Conservation (phyloP, 2,113 vertebrate species). For the Aptenodytes forsteri region DNA sequence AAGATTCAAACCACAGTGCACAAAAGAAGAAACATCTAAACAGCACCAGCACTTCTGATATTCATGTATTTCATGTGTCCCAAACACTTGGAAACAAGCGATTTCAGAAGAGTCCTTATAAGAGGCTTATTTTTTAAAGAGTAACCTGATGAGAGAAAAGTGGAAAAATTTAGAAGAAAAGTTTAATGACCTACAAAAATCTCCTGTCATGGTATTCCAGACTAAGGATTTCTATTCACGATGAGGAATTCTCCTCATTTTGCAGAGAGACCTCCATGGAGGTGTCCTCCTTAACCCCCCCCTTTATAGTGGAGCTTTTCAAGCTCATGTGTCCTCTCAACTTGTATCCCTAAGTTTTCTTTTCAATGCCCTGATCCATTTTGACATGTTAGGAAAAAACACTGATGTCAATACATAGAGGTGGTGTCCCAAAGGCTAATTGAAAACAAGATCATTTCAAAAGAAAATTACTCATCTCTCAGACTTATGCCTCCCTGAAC, state of each 20-base stretch:
- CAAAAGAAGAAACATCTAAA: not conserved
- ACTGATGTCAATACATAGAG: not conserved
- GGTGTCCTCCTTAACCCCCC: accelerated
- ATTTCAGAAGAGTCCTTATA: not conserved
- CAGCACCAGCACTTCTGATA: not conserved
- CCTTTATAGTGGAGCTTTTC: not conserved
- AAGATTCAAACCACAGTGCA: not conserved
- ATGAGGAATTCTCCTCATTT: not conserved
- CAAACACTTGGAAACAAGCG: not conserved
- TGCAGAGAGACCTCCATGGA: not conserved
- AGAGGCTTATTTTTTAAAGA: not conserved
- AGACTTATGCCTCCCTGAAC: not conserved
- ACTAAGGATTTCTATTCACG: not conserved
- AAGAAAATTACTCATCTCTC: slow-evolving; percentile 25
- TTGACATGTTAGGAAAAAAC: not conserved
- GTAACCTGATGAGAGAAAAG: not conserved
- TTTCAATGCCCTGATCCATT: not conserved
- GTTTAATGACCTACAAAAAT: not conserved
- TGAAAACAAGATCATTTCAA: not conserved
- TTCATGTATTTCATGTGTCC: not conserved
- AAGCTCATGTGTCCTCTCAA: not conserved
- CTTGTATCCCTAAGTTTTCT: not conserved
- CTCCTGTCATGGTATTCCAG: not conserved
- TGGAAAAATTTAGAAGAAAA: not conserved
- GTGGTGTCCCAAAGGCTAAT: not conserved